Percentiles rank a stretch among this genome's conserved stretches.
phyloP scores from a whole-genome alignment of 2,113 vertebrate genomes.

The Sturnira hondurensis region DNA sequence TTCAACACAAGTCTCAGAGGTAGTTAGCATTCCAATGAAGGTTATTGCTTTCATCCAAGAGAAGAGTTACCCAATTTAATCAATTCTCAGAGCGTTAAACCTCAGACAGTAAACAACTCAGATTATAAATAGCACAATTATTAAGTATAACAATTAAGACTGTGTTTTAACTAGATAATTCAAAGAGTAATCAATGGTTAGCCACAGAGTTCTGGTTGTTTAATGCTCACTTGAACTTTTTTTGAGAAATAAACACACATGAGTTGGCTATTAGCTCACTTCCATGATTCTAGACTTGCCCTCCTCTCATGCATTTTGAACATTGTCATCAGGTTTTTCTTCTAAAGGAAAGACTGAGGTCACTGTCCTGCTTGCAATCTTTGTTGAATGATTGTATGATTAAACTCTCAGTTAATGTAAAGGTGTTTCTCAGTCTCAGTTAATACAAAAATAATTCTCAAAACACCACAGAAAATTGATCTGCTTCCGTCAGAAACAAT shows the following conservation, averaged over 20 bases:
- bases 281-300: not conserved
- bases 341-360: not conserved
- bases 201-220: not conserved
- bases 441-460: not conserved
- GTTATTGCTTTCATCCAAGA: conserved; percentile 61
- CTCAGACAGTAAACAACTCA: conserved; percentile 53
- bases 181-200: conserved; percentile 34
- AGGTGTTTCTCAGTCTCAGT: not conserved
- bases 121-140: conserved; percentile 58
- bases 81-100: conserved; percentile 60
- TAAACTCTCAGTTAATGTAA: not conserved
- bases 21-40: conserved; percentile 71
- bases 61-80: conserved; percentile 64
- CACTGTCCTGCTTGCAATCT: not conserved
- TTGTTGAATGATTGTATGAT: not conserved
- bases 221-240: conserved; percentile 21
- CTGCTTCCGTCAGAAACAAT: not conserved
- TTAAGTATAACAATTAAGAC: conserved; percentile 64
- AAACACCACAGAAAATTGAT: not conserved
- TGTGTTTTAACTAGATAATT: conserved; percentile 56
- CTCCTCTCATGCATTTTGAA: not conserved
- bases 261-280: not conserved
- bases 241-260: not conserved
- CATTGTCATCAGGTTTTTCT: not conserved
- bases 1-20: conserved; percentile 69